Evolutionary conservation across 2,113 vertebrate genomes (phyloP), one percentile per base, ranked within the genome.

Genomic region (Glaucidium brasilianum): DNA sequence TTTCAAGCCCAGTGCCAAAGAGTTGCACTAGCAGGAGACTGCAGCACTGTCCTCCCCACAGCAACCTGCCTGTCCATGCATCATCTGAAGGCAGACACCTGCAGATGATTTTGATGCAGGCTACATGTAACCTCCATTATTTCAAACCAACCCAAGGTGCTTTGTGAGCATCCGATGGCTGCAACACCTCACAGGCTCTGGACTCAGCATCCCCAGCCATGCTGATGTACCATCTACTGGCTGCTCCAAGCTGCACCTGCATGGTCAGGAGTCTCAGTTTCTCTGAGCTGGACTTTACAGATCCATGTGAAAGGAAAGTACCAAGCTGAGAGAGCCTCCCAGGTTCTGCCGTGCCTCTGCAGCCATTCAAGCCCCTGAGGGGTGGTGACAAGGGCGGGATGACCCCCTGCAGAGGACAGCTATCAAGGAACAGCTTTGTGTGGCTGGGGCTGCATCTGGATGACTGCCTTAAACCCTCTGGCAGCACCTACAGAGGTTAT

Each of bases 401-500:
- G 6, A 49, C 19, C 16, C 35, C 63, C 68, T 43, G 32, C 3
- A 1, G 55, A 83, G 63, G 53, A 76, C 0, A 0, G n/a, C 45
- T 83, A 37, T 20, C 71, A 73, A 85, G 41, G 15, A 92, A 90
- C 56, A 81, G 53, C 66, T 82, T 78, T 77, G 43, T 52, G 34
- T 13, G 21, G 39, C 1, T 1, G 34, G 52, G 43, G 23, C n/a
- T 88, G 64, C 7, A 4, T 84, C 74, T 58, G 50, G 45, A 76
- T 88, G 79, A 90, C 67, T 4, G 4, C n/a, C 66, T 69, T 13
- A 21, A 95, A 80, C 74, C 72, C 77, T 92, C 55, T 63, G 26
- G 75, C 55, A 94, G 95, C 85, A 96, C 85, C 94, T 59, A 85
- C 27, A 43, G 29, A 92, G 53, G 82, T 82, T 95, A 93, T 88